Evolutionary conservation across 1,140 invertebrate genomes (phyloP), one percentile per base, ranked within the genome.

Genomic region (Phthorimaea operculella): DNA sequence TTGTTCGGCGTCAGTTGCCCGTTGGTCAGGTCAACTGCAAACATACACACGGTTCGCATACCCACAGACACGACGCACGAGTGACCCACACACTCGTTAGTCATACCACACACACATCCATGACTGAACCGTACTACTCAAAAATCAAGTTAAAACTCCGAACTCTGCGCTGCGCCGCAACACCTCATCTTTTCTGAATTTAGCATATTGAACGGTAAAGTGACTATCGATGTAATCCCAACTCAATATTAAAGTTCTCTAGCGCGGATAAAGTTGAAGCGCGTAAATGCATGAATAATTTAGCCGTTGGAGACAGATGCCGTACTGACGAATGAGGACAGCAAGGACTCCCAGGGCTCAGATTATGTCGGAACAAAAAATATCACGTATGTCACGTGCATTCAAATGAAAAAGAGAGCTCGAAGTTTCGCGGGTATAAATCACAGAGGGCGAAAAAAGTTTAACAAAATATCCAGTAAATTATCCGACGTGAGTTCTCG

Each of bases 1-100:
- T 95, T 96, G 90, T 95, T 96, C 76, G 94, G 94, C 80, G 94
- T 96, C 81, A 95, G 91, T 89, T 96, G 94, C 86, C 94, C 94
- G 87, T 96, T 96, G 87, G 92, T 94, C 87, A 96, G 90, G 88
- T 96, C 94, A 90, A 96, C 94, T 96, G 92, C 89, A 92, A 92
- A 91, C 84, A 89, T 82, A 88, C 77, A 89, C 75, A 88, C 82
- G 71, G 72, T 76, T 85, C 80, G 79, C 79, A 83, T 76, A 70
- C 74, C 62, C 71, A 66, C 68, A 28, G 21, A 28, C 74, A 72
- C 70, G 62, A 28, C 58, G 74, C 63, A 70, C 69, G 73, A 74
- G 72, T 70, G 68, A 67, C 65, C 54, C 72, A 57, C 68, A 72
- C 69, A 72, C 72, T 70, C 71, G 71, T 70, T 79, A 73, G 71